Percentiles rank a stretch among this genome's conserved stretches.
Conservation (phyloP, 2,888 invertebrate genomes). For the Ypsolopha sequella region DNA sequence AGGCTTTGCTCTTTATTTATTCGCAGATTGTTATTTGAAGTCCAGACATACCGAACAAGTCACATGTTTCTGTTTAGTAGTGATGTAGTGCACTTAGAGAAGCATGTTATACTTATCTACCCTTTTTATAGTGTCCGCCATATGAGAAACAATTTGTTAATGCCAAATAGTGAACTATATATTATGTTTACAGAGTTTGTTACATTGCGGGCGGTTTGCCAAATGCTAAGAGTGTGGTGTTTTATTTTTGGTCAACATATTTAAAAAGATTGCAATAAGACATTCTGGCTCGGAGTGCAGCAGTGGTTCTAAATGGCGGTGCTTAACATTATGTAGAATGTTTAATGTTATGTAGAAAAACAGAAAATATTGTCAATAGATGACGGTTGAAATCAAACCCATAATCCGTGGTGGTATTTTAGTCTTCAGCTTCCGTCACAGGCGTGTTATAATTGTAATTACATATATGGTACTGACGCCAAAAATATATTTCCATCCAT, state of each 20-base stretch:
- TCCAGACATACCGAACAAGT: no score
- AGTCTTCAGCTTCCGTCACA: no score
- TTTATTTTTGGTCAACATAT: neutral
- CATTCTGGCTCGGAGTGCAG: neutral
- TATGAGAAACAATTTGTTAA: slow-evolving; percentile 34
- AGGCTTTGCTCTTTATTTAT: slow-evolving; percentile 21
- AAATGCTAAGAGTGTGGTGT: slow-evolving; percentile 17
- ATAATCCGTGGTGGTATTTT: no score
- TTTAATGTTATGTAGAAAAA: no score
- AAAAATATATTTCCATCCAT: no score
- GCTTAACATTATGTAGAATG: no score
- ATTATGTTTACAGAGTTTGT: slow-evolving; percentile 19
- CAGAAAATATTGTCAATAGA: no score
- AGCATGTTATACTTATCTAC: slow-evolving; percentile 6
- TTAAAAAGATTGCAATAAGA: neutral
- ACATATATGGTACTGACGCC: no score
- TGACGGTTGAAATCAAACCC: no score
- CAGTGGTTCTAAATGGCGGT: neutral
- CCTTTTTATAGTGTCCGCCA: slow-evolving; percentile 16
- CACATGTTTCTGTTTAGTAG: neutral
- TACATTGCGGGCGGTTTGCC: slow-evolving; percentile 31
- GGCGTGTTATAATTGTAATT: no score
- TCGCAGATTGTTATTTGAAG: slow-evolving; percentile 17
- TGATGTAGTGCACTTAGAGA: slow-evolving; percentile 1
- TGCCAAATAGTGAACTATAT: slow-evolving; percentile 30